Percentiles rank a stretch among this genome's conserved stretches.
phyloP scores from a whole-genome alignment of 2,113 vertebrate genomes.

The Chrysochloris asiatica region DNA sequence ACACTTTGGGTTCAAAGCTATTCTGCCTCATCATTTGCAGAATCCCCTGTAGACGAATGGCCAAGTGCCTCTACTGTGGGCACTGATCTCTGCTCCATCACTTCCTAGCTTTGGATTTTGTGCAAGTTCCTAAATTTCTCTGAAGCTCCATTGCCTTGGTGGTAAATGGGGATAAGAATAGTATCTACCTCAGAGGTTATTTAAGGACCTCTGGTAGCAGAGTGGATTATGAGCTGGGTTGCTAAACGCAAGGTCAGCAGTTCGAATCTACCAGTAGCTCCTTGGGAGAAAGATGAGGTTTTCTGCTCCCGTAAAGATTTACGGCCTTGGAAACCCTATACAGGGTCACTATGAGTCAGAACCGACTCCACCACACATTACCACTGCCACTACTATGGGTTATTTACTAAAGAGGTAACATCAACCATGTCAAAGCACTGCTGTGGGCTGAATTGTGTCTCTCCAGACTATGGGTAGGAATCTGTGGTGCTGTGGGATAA shows the following conservation, averaged over 20 bases:
- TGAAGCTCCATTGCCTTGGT: neutral
- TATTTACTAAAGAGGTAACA: neutral
- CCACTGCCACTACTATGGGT: no score
- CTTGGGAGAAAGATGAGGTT: no score
- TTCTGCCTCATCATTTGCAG: neutral
- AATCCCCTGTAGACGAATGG: neutral
- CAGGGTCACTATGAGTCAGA: no score
- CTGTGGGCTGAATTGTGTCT: neutral
- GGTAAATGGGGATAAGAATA: neutral
- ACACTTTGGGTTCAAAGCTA: neutral
- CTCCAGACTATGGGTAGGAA: neutral
- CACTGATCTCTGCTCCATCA: neutral
- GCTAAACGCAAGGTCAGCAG: no score
- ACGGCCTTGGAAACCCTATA: no score
- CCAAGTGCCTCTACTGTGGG: neutral
- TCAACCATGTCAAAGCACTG: no score
- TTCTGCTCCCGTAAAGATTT: no score
- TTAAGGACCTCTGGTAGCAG: no score
- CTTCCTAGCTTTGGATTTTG: neutral
- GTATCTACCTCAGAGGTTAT: neutral
- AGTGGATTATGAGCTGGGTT: no score
- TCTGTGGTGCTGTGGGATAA: neutral
- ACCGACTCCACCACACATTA: no score
- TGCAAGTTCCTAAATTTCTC: slow-evolving; percentile 39
- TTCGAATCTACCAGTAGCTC: no score